Percentiles rank a stretch among this genome's conserved stretches.
Evolutionary conservation across 2,113 vertebrate genomes (phyloP).

Genomic region (Gobiocypris rarus): DNA sequence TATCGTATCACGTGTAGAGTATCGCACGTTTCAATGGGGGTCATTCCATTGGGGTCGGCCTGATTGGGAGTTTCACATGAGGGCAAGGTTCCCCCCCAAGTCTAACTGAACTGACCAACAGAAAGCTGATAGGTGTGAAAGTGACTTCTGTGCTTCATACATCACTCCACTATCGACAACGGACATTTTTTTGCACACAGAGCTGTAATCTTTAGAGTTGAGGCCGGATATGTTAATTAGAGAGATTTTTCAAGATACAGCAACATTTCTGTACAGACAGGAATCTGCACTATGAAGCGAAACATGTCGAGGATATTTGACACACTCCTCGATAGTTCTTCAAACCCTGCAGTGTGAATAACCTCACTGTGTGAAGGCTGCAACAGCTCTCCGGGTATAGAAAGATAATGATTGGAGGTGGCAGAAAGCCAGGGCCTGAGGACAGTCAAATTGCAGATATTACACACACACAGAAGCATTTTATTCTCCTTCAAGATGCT

Average conservation of each 20-base stretch:
- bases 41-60: no score
- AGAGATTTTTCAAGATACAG: neutral
- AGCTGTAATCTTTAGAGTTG: neutral
- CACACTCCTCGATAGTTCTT: neutral
- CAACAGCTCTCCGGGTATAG: neutral
- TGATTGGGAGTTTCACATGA: neutral
- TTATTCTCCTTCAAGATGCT: constrained; percentile 65
- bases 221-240: no score
- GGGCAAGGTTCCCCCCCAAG: no score
- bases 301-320: neutral
- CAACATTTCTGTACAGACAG: neutral
- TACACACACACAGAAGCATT: neutral
- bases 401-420: neutral
- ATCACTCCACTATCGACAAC: neutral
- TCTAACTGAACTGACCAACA: no score
- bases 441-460: neutral
- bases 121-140: no score
- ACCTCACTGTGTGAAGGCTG: neutral
- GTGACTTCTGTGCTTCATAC: neutral
- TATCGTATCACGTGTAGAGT: no score
- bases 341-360: neutral
- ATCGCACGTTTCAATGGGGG: no score
- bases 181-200: neutral
- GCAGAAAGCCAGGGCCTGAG: neutral
- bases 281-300: neutral